phyloP scores from a whole-genome alignment of 1,140 invertebrate species.

The Neodiprion pinetum region DNA sequence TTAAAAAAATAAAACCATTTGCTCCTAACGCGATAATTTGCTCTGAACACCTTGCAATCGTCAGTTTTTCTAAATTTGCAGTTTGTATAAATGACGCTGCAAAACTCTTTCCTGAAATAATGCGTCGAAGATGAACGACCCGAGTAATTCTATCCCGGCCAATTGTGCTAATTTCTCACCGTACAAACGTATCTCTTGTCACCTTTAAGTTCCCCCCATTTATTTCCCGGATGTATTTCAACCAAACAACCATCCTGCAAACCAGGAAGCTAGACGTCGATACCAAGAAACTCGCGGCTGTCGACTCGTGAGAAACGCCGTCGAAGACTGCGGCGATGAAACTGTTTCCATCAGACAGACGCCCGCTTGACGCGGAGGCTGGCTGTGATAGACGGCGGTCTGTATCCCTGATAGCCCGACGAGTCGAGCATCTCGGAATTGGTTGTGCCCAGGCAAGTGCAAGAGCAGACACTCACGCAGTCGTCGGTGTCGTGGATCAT shows the following conservation, averaged over 20 bases:
- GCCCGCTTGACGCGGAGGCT: slow-evolving; percentile 56
- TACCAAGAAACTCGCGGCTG: slow-evolving; percentile 55
- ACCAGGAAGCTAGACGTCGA: slow-evolving; percentile 18
- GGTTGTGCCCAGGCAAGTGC: slow-evolving; percentile 67
- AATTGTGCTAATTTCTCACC: too few relatives aligned
- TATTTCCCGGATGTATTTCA: background rate
- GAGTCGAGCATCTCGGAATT: slow-evolving; percentile 55
- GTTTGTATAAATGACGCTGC: too few relatives aligned
- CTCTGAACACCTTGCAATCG: too few relatives aligned
- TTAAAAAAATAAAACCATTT: too few relatives aligned
- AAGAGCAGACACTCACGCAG: slow-evolving; percentile 74
- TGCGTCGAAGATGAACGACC: too few relatives aligned
- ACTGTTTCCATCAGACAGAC: slow-evolving; percentile 62
- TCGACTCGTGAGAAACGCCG: slow-evolving; percentile 53
- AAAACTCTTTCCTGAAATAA: too few relatives aligned
- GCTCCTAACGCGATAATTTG: too few relatives aligned
- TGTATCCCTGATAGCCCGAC: slow-evolving; percentile 55
- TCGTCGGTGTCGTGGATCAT: slow-evolving; percentile 64
- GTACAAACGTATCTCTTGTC: background rate
- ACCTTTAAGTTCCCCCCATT: background rate
- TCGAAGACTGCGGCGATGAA: slow-evolving; percentile 57
- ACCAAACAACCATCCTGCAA: background rate
- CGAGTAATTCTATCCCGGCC: too few relatives aligned
- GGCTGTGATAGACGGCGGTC: slow-evolving; percentile 52
- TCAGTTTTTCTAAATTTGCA: too few relatives aligned